Conservation (phyloP, 2,797 vertebrate genomes). For the Paedocypris micromegethes region DNA sequence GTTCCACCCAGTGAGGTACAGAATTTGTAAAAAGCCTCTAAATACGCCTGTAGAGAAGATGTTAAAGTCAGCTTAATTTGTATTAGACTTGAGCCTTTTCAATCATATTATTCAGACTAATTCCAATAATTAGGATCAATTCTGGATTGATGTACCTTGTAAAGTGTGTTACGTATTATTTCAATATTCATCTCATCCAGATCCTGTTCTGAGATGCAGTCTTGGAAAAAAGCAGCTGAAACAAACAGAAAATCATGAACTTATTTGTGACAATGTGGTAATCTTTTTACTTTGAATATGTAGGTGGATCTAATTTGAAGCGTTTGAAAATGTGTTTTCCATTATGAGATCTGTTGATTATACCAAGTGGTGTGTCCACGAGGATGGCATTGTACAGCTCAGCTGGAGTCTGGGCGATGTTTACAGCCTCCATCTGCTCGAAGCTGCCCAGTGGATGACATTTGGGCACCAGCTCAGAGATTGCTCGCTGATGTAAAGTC, state of each 20-base stretch:
- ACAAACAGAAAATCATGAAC: slow-evolving; percentile 41
- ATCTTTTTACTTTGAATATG: neutral
- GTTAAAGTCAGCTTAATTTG: too few relatives aligned
- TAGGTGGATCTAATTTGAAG: neutral
- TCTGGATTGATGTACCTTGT: slow-evolving; percentile 75
- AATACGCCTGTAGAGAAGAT: slow-evolving; percentile 77
- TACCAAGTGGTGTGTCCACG: slow-evolving; percentile 96
- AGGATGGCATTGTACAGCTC: slow-evolving; percentile 99
- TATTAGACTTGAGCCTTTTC: too few relatives aligned
- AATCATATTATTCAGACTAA: slow-evolving; percentile 4
- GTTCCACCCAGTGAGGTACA: slow-evolving; percentile 90
- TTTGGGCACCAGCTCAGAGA: slow-evolving; percentile 94
- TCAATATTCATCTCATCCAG: slow-evolving; percentile 99
- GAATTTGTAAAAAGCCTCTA: slow-evolving; percentile 98
- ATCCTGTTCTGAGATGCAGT: slow-evolving; percentile 98
- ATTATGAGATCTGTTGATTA: slow-evolving; percentile 35
- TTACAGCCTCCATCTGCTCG: slow-evolving; percentile 99
- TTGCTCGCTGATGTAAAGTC: slow-evolving; percentile 93
- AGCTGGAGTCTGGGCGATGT: slow-evolving; percentile 96
- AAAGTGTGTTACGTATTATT: slow-evolving; percentile 96
- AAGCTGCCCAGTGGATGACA: slow-evolving; percentile 97
- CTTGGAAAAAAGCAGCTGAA: slow-evolving; percentile 97
- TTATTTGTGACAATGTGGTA: too few relatives aligned
- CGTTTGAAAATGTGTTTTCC: too few relatives aligned
- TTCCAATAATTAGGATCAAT: too few relatives aligned